Conservation (phyloP, 2,113 vertebrate species). For the Ibidorhyncha struthersii region DNA sequence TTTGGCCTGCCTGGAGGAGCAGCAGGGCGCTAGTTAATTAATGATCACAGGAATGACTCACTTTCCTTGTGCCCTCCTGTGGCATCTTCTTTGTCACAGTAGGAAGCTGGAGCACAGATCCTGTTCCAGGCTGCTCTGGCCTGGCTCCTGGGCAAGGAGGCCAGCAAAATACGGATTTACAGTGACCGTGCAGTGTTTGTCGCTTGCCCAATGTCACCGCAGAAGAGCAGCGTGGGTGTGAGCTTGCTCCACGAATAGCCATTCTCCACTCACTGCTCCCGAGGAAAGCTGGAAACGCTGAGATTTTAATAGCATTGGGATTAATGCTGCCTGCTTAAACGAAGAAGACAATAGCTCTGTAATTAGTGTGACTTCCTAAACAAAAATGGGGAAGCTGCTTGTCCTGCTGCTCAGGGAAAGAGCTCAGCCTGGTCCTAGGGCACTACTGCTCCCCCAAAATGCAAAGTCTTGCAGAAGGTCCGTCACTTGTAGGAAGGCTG, state of each 20-base stretch:
- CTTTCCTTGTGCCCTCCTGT: conserved; percentile 28
- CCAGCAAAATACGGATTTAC: background rate
- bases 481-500: background rate
- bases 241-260: background rate
- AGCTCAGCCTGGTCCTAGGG: background rate
- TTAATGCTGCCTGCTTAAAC: background rate
- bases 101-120: conserved; percentile 3
- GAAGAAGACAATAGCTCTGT: background rate
- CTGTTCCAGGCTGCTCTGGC: background rate
- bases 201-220: background rate
- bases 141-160: background rate
- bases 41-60: conserved; percentile 42
- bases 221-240: background rate
- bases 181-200: accelerated
- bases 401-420: background rate
- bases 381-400: background rate
- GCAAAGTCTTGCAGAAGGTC: background rate
- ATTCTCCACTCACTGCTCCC: background rate
- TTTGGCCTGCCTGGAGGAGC: background rate
- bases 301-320: background rate
- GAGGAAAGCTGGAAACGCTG: background rate
- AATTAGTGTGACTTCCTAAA: background rate
- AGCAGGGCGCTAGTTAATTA: conserved; percentile 53
- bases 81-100: background rate
- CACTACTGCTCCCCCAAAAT: background rate